Evolutionary conservation across 2,797 vertebrate species (phyloP).

Genomic region (Danio tinwini): DNA sequence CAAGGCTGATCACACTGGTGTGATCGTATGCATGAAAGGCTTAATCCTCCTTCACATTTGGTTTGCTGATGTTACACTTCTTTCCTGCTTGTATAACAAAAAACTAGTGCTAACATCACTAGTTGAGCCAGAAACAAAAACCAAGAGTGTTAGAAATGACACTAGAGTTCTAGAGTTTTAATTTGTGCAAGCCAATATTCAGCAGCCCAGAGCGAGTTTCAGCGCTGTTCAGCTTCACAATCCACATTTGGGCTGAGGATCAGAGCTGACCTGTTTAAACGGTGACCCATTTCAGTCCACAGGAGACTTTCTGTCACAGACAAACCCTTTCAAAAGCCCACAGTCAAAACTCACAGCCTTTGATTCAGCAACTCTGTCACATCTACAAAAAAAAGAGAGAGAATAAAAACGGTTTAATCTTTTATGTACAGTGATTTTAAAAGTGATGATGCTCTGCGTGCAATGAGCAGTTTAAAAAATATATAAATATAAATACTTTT

Average conservation of each 20-base stretch:
- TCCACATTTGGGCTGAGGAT: conserved; percentile 27
- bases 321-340: conserved; percentile 32
- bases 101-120: no score
- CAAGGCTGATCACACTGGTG: no score
- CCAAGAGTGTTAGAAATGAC: not conserved
- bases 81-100: no score
- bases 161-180: not conserved
- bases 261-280: conserved; percentile 41
- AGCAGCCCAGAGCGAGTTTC: not conserved
- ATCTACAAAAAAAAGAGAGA: conserved; percentile 2
- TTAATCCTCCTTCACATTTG: no score
- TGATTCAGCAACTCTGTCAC: conserved; percentile 37
- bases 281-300: conserved; percentile 41
- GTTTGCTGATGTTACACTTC: no score
- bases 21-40: no score
- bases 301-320: conserved; percentile 24
- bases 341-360: conserved; percentile 21
- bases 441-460: conserved; percentile 6
- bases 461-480: not conserved
- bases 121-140: not conserved
- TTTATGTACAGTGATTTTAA: conserved; percentile 45
- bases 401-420: conserved; percentile 39
- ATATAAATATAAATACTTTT: no score
- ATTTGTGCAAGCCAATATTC: conserved; percentile 8
- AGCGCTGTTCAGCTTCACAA: conserved; percentile 19